phyloP scores from a whole-genome alignment of 2,113 vertebrate species.

The Cheirogaleus medius region DNA sequence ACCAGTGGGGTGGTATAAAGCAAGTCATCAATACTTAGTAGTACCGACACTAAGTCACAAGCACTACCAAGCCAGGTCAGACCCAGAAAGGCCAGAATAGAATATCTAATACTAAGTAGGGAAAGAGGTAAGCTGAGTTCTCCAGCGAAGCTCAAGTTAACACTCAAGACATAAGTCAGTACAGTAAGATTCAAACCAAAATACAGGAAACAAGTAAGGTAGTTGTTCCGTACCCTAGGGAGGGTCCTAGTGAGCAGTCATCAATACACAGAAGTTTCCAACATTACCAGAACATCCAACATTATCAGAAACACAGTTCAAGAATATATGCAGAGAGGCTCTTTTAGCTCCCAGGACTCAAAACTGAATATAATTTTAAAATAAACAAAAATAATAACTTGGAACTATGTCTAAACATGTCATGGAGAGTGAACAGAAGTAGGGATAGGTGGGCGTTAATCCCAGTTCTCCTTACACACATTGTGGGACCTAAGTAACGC shows the following conservation, averaged over 20 bases:
- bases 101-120: not conserved
- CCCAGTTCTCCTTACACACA: not conserved
- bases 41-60: not conserved
- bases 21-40: not conserved
- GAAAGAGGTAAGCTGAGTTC: not conserved
- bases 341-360: not conserved
- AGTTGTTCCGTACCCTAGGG: too few species aligned
- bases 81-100: not conserved
- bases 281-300: not conserved
- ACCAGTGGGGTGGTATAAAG: not conserved
- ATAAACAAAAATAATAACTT: not conserved
- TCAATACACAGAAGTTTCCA: not conserved
- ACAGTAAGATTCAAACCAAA: not conserved
- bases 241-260: not conserved
- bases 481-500: not conserved
- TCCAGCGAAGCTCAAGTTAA: not conserved
- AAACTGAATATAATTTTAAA: not conserved
- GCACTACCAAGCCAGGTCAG: not conserved
- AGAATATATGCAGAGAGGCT: not conserved
- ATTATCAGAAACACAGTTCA: not conserved
- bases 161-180: not conserved
- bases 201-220: not conserved
- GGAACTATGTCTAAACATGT: not conserved
- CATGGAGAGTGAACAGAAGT: not conserved
- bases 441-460: not conserved